Evolutionary conservation across 2,888 invertebrate genomes (phyloP).

Genomic region (Leptothorax acervorum): DNA sequence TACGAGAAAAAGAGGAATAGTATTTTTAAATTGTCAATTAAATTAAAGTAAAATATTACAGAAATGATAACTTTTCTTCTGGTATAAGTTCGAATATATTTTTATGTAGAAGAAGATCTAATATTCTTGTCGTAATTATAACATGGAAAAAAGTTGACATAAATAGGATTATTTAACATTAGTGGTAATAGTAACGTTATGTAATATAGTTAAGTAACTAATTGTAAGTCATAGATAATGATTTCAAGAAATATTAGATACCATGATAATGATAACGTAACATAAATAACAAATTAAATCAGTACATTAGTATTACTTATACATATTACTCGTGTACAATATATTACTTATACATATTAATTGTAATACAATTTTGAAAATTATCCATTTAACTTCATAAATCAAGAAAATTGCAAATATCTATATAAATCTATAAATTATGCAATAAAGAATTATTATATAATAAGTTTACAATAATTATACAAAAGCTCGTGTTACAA

Average conservation of each 20-base stretch:
- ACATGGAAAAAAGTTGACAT: neutral
- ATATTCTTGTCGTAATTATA: conserved; percentile 15
- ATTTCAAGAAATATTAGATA: conserved; percentile 17
- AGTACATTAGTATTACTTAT: neutral
- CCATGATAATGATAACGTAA: neutral
- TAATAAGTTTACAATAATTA: neutral
- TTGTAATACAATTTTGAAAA: neutral
- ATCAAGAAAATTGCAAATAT: neutral
- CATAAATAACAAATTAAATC: conserved; percentile 29
- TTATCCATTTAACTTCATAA: neutral
- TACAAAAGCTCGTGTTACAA: neutral
- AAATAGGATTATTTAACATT: conserved; percentile 2
- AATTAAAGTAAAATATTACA: neutral
- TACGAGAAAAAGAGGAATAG: neutral
- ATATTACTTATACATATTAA: neutral
- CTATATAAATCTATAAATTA: conserved; percentile 1
- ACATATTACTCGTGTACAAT: no score
- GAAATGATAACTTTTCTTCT: neutral
- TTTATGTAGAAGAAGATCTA: neutral
- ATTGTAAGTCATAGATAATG: neutral
- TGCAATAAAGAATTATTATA: neutral
- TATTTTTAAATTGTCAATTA: conserved; percentile 2
- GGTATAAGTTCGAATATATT: neutral
- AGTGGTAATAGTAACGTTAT: neutral
- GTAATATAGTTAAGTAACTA: conserved; percentile 3